Evolutionary conservation across 2,888 invertebrate genomes (phyloP).

Genomic region (Caenorhabditis sp.): DNA sequence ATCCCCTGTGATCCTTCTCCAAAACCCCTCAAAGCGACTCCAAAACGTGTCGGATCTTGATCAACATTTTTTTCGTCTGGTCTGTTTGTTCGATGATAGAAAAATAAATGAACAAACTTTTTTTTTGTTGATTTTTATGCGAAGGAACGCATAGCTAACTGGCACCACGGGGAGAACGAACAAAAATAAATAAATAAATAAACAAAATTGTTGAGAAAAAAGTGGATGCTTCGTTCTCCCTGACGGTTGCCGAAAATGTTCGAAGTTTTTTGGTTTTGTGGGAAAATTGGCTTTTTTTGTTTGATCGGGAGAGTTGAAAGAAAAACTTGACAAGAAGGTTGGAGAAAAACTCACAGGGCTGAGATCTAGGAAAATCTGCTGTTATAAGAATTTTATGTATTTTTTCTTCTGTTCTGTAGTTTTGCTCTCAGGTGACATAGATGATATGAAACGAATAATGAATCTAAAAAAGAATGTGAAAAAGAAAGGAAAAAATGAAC

Average conservation of each 20-base stretch:
- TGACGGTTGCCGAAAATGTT: neutral
- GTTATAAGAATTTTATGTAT: too few species aligned
- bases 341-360: too few species aligned
- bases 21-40: slow-evolving; percentile 53
- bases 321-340: too few species aligned
- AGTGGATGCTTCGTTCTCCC: neutral
- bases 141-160: neutral
- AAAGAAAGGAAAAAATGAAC: too few species aligned
- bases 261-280: too few species aligned
- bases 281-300: too few species aligned
- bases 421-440: too few species aligned
- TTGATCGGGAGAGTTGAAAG: too few species aligned
- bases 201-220: neutral
- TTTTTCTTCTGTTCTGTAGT: too few species aligned
- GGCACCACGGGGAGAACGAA: neutral
- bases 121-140: neutral
- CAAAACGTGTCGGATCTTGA: slow-evolving; percentile 51
- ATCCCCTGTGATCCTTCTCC: slow-evolving; percentile 52
- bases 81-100: neutral
- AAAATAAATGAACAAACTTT: neutral
- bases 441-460: too few species aligned
- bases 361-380: too few species aligned
- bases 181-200: neutral
- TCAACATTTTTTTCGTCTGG: neutral
- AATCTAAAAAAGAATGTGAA: too few species aligned